Conservation (phyloP, 2,797 vertebrate species). For the Picus viridis region DNA sequence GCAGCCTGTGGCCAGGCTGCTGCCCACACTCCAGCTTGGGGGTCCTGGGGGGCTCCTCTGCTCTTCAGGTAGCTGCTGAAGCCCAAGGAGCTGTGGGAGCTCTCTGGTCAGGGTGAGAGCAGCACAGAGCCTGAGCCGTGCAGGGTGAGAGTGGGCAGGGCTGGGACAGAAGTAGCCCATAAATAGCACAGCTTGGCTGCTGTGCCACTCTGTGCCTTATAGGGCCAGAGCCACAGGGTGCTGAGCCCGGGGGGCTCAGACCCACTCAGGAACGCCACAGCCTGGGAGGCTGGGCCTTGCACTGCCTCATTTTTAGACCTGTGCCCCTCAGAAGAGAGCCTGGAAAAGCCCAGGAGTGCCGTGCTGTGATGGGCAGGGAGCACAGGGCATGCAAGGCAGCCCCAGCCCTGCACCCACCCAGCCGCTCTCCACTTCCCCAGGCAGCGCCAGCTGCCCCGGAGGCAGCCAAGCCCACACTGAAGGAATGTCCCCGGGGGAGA, state of each 20-base stretch:
- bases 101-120: background rate
- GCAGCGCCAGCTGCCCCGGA: background rate
- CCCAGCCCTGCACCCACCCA: background rate
- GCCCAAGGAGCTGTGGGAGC: background rate
- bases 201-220: conserved; percentile 68
- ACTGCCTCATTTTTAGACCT: background rate
- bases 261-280: background rate
- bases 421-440: background rate
- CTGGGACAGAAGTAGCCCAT: background rate
- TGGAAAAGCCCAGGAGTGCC: background rate
- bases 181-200: conserved; percentile 66
- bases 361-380: background rate
- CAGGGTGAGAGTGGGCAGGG: background rate
- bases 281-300: background rate
- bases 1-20: rapidly evolving
- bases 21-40: rapidly evolving
- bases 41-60: background rate
- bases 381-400: background rate
- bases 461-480: background rate
- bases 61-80: rapidly evolving
- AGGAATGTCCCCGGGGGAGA: background rate
- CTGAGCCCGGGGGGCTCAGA: background rate
- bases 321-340: background rate
- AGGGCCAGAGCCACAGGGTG: conserved; percentile 35
- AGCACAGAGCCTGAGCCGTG: background rate